These are phyloP conservation scores for Buceros bicornis DNA, from an alignment of 2,797 vertebrate species.

Conservation along the genomic window DNA sequence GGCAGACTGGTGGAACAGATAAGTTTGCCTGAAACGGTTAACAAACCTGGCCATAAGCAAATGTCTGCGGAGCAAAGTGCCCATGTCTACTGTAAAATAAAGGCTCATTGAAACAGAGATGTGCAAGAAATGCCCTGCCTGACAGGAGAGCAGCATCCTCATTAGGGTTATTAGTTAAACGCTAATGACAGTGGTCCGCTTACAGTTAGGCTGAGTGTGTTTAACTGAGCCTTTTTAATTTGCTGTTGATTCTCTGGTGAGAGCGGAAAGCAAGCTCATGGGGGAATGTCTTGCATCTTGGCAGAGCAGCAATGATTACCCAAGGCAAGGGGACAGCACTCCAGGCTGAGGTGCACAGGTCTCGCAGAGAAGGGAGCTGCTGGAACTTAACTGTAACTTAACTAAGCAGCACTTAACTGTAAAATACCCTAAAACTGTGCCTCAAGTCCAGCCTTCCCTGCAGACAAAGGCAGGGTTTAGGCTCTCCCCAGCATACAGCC, in stretches of 20 bases:
- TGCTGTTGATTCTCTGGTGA: conserved; percentile 32
- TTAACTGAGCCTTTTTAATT: conserved; percentile 31
- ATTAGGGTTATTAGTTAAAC: conserved; percentile 14
- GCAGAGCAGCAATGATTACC: neutral
- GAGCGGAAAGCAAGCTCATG: neutral
- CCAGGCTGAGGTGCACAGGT: neutral
- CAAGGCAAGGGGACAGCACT: neutral
- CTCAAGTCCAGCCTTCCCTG: neutral
- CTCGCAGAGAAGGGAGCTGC: neutral
- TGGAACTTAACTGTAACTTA: neutral
- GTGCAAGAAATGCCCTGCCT: neutral
- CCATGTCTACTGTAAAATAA: neutral
- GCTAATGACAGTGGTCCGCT: neutral
- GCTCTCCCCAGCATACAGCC: neutral
- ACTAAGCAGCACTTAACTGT: neutral
- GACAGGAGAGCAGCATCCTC: neutral
- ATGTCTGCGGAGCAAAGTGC: neutral
- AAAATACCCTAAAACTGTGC: neutral
- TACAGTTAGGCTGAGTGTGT: neutral
- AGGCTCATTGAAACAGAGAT: neutral
- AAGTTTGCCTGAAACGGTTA: neutral
- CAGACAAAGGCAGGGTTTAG: neutral
- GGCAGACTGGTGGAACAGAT: neutral
- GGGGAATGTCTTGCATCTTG: neutral
- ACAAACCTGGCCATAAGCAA: neutral